These are phyloP conservation scores for Muscina levida DNA, from an alignment of 2,888 invertebrate genomes.

Conservation along the genomic window DNA sequence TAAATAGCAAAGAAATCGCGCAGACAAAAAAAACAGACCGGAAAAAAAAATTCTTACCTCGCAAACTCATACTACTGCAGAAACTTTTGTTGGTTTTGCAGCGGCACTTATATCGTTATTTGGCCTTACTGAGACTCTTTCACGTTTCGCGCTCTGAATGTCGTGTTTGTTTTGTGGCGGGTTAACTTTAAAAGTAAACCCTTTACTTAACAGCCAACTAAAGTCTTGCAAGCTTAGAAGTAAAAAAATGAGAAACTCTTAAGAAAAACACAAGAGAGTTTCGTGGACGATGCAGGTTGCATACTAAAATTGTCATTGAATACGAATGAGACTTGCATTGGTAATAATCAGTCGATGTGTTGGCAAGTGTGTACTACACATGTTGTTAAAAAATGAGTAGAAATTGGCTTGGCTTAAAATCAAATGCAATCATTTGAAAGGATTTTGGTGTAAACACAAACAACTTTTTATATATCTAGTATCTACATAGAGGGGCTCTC, in stretches of 20 bases:
- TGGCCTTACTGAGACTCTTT: not conserved
- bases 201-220: not conserved
- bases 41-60: too few species aligned
- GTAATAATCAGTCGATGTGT: too few species aligned
- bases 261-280: not conserved
- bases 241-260: not conserved
- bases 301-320: not conserved
- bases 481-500: too few species aligned
- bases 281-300: not conserved
- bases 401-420: too few species aligned
- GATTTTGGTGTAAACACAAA: too few species aligned
- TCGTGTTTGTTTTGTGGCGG: not conserved
- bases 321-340: too few species aligned
- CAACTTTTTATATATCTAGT: too few species aligned
- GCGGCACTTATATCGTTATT: not conserved
- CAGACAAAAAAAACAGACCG: not conserved
- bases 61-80: not conserved
- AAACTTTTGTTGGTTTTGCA: not conserved
- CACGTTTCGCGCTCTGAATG: not conserved
- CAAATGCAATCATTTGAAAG: too few species aligned
- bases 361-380: too few species aligned
- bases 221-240: not conserved
- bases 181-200: not conserved
- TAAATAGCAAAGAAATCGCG: too few species aligned
- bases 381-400: too few species aligned